Evolutionary conservation across 1,140 invertebrate species (phyloP).

Genomic region (Ruditapes philippinarum): DNA sequence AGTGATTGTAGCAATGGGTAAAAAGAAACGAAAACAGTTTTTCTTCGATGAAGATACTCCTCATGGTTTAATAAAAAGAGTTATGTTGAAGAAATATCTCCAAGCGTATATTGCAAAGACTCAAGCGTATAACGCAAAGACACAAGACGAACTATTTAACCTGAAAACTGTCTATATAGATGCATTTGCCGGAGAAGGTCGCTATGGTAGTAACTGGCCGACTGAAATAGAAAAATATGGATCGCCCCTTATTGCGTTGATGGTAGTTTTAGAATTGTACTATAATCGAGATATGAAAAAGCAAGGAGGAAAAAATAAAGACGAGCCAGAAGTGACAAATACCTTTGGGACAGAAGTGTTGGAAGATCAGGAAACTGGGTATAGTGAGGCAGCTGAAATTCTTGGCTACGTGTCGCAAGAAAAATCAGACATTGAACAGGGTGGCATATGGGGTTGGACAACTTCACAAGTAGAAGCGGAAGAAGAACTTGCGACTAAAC

Average conservation of each 20-base stretch:
- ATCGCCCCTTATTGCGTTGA: conserved; percentile 19
- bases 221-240: neutral
- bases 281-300: neutral
- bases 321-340: neutral
- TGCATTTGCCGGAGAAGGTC: conserved; percentile 8
- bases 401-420: too few relatives aligned
- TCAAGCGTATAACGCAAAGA: neutral
- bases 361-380: neutral
- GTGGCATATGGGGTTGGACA: neutral
- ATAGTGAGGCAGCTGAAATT: neutral
- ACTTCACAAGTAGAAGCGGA: neutral
- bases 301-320: too few relatives aligned
- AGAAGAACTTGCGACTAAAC: neutral
- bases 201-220: conserved; percentile 27
- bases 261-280: neutral
- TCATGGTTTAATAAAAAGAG: conserved; percentile 13
- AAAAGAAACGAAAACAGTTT: neutral
- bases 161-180: conserved; percentile 8
- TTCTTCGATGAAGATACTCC: conserved; percentile 22
- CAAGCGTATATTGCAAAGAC: conserved; percentile 25
- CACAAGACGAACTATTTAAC: neutral
- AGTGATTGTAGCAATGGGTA: neutral
- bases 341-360: neutral
- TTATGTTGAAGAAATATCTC: conserved; percentile 48
- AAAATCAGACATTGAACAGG: too few relatives aligned